Evolutionary conservation across 2,113 vertebrate species (phyloP), one percentile per base, ranked within the genome.

Genomic region (Cephalopterus ornatus): DNA sequence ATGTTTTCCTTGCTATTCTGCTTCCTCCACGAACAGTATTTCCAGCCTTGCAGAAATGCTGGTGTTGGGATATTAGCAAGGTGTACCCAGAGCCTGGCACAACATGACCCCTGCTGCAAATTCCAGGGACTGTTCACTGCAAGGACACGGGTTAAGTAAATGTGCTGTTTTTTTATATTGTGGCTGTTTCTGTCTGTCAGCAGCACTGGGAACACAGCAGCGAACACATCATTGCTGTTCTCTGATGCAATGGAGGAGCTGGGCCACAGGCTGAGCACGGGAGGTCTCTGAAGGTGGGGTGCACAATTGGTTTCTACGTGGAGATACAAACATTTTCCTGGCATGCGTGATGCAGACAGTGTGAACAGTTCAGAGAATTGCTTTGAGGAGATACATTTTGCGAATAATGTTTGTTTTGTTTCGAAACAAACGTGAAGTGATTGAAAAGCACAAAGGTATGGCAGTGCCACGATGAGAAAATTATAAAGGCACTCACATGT

Each of bases 391-490:
- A 33, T 33, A 49, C 0, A 3, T 63, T 92, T 59, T 30, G 62
- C 61, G 89, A 91, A 85, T 61, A 75, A 37, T 2, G 3, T 61
- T 93, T 87, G 72, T 41, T 94, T 92, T 75, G 75, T 90, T 92
- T 80, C 3, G 0, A 62, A 97, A 76, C 83, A 79, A 94, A 46
- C 18, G 46, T 35, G 58, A 80, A 75, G 52, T 21, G 80, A 92
- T 30, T 61, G 61, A 91, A 88, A 89, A 2, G 4, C 50, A 33
- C 73, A 65, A 65, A 68, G 61, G 72, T 92, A 49, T 50, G 66
- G 47, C 76, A 72, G 44, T 56, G 65, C 67, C 75, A 78, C 85
- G 39, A 12, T 52, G 72, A 24, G 72, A 76, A 77, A 55, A 53
- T 75, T 56, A 42, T 5, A 42, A 75, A 86, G 56, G 74, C 23